A percentile compares a stretch with the other conserved stretches of the same genome.
Evolutionary conservation across 2,888 invertebrate genomes (phyloP).

Genomic region (Caenorhabditis wallacei): DNA sequence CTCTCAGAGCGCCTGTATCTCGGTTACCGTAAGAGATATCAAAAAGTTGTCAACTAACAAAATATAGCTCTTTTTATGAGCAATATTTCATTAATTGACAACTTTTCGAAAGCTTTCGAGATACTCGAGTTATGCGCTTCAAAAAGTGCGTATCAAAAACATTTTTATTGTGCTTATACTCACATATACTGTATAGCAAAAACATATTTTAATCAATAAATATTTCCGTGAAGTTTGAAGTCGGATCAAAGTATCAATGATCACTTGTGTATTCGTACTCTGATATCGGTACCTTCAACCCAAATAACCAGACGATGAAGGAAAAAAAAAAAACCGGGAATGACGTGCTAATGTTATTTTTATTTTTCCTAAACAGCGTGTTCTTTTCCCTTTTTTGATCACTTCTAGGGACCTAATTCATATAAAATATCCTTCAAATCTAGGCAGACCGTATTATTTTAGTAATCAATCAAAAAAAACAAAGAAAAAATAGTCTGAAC

Average conservation of each 20-base stretch:
- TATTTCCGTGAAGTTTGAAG: too few species aligned
- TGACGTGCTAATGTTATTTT: constrained; percentile 14
- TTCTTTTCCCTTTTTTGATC: background rate
- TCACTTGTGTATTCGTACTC: background rate
- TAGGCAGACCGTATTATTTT: background rate
- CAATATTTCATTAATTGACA: too few species aligned
- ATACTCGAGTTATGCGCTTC: too few species aligned
- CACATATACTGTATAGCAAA: too few species aligned
- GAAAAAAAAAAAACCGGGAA: constrained; percentile 22
- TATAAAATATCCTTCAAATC: background rate
- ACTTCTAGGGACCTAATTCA: background rate
- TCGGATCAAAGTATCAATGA: constrained; percentile 24
- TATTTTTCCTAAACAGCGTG: constrained; percentile 13
- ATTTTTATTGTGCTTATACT: too few species aligned
- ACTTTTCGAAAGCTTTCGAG: too few species aligned
- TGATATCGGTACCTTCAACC: constrained; percentile 10
- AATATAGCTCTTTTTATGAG: too few species aligned
- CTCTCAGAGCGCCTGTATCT: too few species aligned
- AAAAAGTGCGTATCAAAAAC: too few species aligned
- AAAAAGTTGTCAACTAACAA: too few species aligned
- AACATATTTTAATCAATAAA: too few species aligned
- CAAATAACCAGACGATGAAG: background rate
- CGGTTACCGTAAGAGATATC: too few species aligned
- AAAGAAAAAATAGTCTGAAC: background rate
- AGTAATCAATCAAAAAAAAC: background rate